Percentiles rank a stretch among this genome's conserved stretches.
Evolutionary conservation across 2,888 invertebrate genomes (phyloP).

Genomic region (Apamea epomidion): DNA sequence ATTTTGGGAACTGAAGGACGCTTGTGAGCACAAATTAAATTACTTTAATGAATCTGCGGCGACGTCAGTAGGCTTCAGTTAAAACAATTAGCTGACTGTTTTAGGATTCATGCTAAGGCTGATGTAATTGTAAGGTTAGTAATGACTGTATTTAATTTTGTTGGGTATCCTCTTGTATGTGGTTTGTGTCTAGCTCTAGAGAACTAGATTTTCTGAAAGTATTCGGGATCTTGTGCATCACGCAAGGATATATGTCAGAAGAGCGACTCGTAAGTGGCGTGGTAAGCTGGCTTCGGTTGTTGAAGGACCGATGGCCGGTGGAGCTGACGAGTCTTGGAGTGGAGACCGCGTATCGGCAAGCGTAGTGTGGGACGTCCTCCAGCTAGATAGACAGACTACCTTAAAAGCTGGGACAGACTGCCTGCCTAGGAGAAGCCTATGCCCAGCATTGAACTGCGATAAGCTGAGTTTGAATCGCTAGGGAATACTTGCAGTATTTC

Average conservation of each 20-base stretch:
- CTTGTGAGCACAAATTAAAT: constrained; percentile 53
- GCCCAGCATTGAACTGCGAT: not conserved
- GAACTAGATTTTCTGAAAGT: not conserved
- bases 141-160: constrained; percentile 5
- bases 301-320: not conserved
- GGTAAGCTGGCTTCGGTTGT: not conserved
- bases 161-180: not conserved
- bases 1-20: constrained; percentile 47
- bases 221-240: not conserved
- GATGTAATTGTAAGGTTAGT: constrained; percentile 36
- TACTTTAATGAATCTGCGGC: constrained; percentile 37
- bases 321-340: not conserved
- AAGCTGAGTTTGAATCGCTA: not conserved
- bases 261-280: not conserved
- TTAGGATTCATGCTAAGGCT: constrained; percentile 35
- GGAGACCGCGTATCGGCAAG: not conserved
- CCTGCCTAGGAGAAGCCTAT: not conserved
- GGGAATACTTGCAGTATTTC: not conserved
- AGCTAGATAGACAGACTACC: not conserved
- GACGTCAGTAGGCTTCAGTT: constrained; percentile 34
- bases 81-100: constrained; percentile 59
- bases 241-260: not conserved
- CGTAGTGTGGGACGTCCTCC: not conserved
- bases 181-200: not conserved
- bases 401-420: not conserved